Base-by-base conservation (phyloP, 30 jellyfish, hydroid and myxozoan species). In the Pelagia noctiluca region DNA sequence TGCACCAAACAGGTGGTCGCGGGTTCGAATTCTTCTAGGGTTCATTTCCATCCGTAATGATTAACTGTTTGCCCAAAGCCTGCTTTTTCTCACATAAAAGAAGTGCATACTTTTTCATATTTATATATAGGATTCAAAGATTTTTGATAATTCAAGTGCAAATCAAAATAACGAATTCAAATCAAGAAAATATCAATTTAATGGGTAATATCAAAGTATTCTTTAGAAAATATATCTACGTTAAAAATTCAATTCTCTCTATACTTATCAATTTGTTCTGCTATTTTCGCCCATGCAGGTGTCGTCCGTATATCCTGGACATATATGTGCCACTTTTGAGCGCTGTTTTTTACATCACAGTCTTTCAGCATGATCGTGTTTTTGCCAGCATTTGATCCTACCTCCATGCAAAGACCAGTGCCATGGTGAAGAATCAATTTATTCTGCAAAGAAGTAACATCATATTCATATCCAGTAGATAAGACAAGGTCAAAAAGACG, bases 211-310 rank as follows among this genome's bases (percentile, higher is more conserved):
- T 21, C 19, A 64, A 64, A 64, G 5, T 4, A 31, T 18, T n/a
- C 25, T 21, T 64, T 31, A 22, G 8, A 38, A 67, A 28, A 67
- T 30, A 10, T 29, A 28, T 63, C 50, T 63, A 2, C 13, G 61
- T n/a, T 67, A 32, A 2, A 19, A 53, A 33, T 16, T 25, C 47
- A 80, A 29, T 28, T 47, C 22, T 80, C 90, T 66, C 57, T 80
- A 65, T 3, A 80, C n/a, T 67, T 49, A 35, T 80, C 90, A 7
- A 92, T 46, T 30, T 86, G 96, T 28, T 81, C 84, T 3, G 98
- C 98, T 21, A 92, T 92, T 35, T 78, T 83, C 46, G 97, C 99
- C 99, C 99, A 94, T 25, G 87, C 95, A 10, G 99, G 99, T 1
- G 86, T 72, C 13, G 80, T 50, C 63, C 57, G 68, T n/a, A 50